A percentile compares a stretch with the other conserved stretches of the same genome.
Evolutionary conservation across 2,797 vertebrate genomes (phyloP).

Genomic region (Falco columbarius): DNA sequence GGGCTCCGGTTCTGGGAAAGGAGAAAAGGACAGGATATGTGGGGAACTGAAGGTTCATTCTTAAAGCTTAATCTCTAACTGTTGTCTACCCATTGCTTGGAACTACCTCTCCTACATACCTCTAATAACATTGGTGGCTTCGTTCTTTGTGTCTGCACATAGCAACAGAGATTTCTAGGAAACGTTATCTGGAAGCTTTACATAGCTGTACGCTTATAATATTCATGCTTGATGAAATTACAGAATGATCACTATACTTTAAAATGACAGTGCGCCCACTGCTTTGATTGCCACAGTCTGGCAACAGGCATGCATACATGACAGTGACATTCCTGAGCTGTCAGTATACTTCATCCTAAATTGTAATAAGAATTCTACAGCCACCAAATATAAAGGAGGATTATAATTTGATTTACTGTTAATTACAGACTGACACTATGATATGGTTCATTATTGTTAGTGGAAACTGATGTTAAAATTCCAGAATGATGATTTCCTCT

Average conservation of each 20-base stretch:
- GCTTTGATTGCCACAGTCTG: background rate
- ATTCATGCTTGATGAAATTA: background rate
- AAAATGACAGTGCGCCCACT: background rate
- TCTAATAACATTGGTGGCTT: background rate
- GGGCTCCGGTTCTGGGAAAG: background rate
- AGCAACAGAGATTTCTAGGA: background rate
- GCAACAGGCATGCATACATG: background rate
- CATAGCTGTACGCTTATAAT: background rate
- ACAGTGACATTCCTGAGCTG: background rate
- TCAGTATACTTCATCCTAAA: background rate
- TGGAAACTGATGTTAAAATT: background rate
- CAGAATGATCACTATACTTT: background rate
- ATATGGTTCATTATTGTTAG: background rate
- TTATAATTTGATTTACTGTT: background rate
- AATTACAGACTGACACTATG: background rate
- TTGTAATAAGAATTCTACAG: background rate
- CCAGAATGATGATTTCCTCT: background rate
- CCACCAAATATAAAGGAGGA: background rate
- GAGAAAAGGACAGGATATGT: background rate
- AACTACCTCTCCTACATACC: background rate
- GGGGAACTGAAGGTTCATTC: background rate
- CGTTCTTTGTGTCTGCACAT: background rate
- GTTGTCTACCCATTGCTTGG: background rate
- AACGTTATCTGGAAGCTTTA: background rate
- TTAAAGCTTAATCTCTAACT: background rate